Percentiles rank a stretch among this genome's conserved stretches.
Conservation (phyloP, 2,888 invertebrate genomes). For the Pristionchus fissidentatus region DNA sequence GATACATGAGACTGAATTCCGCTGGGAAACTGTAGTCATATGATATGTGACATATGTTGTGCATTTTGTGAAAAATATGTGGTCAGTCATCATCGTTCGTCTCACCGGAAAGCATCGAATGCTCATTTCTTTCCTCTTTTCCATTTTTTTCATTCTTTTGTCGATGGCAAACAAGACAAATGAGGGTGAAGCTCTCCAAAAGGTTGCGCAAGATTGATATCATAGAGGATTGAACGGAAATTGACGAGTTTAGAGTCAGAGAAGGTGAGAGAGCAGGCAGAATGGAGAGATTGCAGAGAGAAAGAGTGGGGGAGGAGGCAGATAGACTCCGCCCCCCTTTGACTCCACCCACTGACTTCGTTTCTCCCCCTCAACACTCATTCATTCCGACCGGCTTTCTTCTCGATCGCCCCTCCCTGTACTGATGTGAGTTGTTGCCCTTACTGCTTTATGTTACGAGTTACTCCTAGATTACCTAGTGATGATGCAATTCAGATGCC, state of each 20-base stretch:
- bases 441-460: too few species aligned
- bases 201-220: conserved; percentile 17
- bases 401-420: conserved; percentile 12
- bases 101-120: too few species aligned
- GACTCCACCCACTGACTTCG: conserved; percentile 21
- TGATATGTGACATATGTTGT: too few species aligned
- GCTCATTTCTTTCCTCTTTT: background rate
- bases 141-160: background rate
- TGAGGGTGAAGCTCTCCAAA: background rate
- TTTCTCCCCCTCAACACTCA: conserved; percentile 1
- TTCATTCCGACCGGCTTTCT: background rate
- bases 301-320: background rate
- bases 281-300: conserved; percentile 3
- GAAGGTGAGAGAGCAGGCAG: background rate
- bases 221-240: too few species aligned
- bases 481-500: conserved; percentile 26
- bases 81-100: too few species aligned
- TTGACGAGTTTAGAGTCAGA: background rate
- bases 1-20: too few species aligned
- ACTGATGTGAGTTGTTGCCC: background rate
- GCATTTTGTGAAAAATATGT: too few species aligned
- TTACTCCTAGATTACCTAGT: background rate
- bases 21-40: too few species aligned
- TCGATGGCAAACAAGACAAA: background rate
- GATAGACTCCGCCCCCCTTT: conserved; percentile 24